Evolutionary conservation across 2,797 vertebrate genomes (phyloP), one percentile per base, ranked within the genome.

Genomic region (Bradypodion ventrale): DNA sequence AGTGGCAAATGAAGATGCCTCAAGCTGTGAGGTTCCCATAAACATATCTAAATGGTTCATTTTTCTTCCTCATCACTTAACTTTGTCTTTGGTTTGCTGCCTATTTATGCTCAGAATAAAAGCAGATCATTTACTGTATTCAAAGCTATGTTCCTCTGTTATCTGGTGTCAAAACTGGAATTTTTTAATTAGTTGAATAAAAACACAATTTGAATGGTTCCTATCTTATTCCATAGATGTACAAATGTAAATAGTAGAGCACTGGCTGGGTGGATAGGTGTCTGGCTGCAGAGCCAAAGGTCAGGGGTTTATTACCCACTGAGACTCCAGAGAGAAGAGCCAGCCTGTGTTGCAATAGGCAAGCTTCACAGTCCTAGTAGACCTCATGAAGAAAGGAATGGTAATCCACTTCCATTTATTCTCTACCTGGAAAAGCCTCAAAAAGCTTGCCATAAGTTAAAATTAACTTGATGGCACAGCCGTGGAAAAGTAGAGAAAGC

Each of bases 21-120:
- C 89, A 88, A 93, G 91, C 92, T 93, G 81, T 93, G 90, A 90
- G 88, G 84, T 95, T 94, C 94, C 89, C 83, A 92, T 92, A 94
- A 94, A 93, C 89, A 87, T 89, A 95, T 93, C 89, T 92, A 92
- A 95, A 96, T 95, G 93, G 93, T 95, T 95, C 94, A 94, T 91
- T 95, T 95, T 95, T 92, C 89, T 93, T 93, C 27, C 84, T 93
- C 63, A 89, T 94, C 94, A 90, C 93, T 89, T 95, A 95, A 94
- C 95, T 95, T 95, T 85, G 89, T 83, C 40, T 79, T 89, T 93
- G 87, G 90, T 87, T 89, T 78, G 90, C 90, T 91, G 91, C 90
- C 91, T 93, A 89, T 89, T 93, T 92, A 93, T 95, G 91, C 56
- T 94, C 90, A 91, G 10, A 92, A 95, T 93, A 94, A 40, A 95